Conservation (phyloP, 2,797 vertebrate species). For the Rhabdomys pumilio region DNA sequence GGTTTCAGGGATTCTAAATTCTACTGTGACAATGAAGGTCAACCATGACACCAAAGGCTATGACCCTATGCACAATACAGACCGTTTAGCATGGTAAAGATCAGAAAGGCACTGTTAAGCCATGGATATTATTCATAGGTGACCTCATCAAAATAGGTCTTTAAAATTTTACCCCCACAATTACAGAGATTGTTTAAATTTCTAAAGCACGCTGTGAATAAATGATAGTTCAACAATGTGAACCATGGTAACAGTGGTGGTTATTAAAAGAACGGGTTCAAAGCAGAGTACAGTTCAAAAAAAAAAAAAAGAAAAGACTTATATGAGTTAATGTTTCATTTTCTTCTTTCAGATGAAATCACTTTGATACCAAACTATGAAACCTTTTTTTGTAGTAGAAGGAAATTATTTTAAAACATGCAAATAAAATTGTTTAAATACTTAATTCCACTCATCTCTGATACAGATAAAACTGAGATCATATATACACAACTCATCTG, state of each 20-base stretch:
- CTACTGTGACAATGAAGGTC: neutral
- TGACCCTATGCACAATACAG: neutral
- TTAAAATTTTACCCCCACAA: neutral
- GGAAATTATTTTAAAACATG: neutral
- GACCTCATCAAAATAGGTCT: neutral
- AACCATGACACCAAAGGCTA: neutral
- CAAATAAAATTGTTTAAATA: neutral
- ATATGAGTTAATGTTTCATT: neutral
- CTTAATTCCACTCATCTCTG: neutral
- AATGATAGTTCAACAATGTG: neutral
- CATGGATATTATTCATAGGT: neutral
- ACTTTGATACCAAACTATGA: neutral
- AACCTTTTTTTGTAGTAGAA: neutral
- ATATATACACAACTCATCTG: neutral
- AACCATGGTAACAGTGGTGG: neutral
- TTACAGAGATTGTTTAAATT: neutral
- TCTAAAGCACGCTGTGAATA: neutral
- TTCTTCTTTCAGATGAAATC: neutral
- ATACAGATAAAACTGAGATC: neutral
- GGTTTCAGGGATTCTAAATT: neutral
- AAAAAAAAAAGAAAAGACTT: neutral
- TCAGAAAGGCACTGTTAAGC: neutral
- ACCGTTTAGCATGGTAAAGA: neutral
- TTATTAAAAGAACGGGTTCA: neutral
- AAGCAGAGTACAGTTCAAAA: neutral